Conservation (phyloP, 2,888 invertebrate genomes). For the Eueremaeus valkanovi region DNA sequence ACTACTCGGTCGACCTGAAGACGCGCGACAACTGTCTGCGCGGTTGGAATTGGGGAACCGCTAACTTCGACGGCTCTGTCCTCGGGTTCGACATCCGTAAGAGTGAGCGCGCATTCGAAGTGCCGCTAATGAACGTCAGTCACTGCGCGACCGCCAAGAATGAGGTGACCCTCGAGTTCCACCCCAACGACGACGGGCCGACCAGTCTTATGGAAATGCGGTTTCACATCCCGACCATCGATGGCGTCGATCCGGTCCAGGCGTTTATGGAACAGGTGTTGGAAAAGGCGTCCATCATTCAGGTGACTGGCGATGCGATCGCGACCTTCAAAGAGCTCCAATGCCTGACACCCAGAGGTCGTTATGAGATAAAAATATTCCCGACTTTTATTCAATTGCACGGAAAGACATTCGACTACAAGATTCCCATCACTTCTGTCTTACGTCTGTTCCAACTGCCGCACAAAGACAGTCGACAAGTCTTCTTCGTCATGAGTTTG, state of each 20-base stretch:
- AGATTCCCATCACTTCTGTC: conserved; percentile 96
- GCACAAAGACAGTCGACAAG: conserved; percentile 95
- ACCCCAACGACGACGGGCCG: conserved; percentile 97
- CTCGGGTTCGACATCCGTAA: conserved; percentile 43
- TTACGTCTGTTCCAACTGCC: conserved; percentile 88
- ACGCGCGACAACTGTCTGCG: conserved; percentile 89
- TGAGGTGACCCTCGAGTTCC: conserved; percentile 96
- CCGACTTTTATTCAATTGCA: conserved; percentile 85
- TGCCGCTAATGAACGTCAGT: conserved; percentile 91
- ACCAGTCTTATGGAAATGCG: conserved; percentile 96
- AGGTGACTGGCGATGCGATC: conserved; percentile 95
- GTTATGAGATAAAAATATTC: conserved; percentile 93
- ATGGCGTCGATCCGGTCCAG: conserved; percentile 79
- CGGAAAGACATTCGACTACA: conserved; percentile 99
- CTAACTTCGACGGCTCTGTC: conserved; percentile 71
- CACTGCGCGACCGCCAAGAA: conserved; percentile 94
- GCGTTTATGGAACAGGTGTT: conserved; percentile 96
- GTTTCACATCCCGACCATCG: conserved; percentile 87
- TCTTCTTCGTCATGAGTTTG: conserved; percentile 90
- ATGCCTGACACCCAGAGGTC: conserved; percentile 95
- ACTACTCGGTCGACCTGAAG: conserved; percentile 70
- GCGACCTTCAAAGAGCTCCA: conserved; percentile 94
- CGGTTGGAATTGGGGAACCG: conserved; percentile 99
- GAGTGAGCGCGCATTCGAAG: conserved; percentile 70
- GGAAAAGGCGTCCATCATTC: conserved; percentile 95